These are phyloP conservation scores for Dissostichus mawsoni DNA, from an alignment of 2,113 vertebrate genomes.

Conservation along the genomic window DNA sequence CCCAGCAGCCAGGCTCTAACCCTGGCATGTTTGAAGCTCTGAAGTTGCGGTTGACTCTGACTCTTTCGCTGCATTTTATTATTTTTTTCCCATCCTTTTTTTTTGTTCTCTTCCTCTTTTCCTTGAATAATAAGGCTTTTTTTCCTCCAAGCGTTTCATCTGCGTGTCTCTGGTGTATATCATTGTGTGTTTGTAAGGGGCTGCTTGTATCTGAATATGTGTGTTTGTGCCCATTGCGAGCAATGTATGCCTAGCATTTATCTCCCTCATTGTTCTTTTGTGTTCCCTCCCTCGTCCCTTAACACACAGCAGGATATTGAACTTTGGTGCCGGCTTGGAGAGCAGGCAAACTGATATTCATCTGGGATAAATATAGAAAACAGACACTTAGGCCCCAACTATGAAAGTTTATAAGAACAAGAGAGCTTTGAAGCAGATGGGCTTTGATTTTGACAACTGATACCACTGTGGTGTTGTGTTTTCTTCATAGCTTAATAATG, in stretches of 20 bases:
- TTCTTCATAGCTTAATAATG: constrained; percentile 35
- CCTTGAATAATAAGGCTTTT: constrained; percentile 28
- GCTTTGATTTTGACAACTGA: constrained; percentile 53
- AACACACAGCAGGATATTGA: constrained; percentile 67
- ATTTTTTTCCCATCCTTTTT: constrained; percentile 14
- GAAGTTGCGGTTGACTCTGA: constrained; percentile 70
- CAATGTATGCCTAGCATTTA: constrained; percentile 42
- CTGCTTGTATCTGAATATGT: neutral
- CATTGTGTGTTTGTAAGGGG: constrained; percentile 5
- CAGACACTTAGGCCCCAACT: constrained; percentile 55
- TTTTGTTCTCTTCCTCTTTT: constrained; percentile 34
- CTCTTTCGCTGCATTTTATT: constrained; percentile 37
- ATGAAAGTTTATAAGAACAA: constrained; percentile 51
- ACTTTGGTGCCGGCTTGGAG: constrained; percentile 53
- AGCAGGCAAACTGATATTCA: constrained; percentile 58
- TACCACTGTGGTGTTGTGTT: constrained; percentile 32
- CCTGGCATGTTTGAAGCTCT: constrained; percentile 78
- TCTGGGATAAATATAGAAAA: constrained; percentile 74
- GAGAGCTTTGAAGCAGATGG: constrained; percentile 57
- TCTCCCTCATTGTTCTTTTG: constrained; percentile 58
- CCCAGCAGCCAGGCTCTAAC: constrained; percentile 67
- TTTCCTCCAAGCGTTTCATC: constrained; percentile 40
- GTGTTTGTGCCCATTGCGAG: neutral
- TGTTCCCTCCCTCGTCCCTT: constrained; percentile 39
- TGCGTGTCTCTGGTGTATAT: constrained; percentile 45